These are phyloP conservation scores for Climacteris rufus DNA, from an alignment of 2,113 vertebrate species.

Conservation along the genomic window DNA sequence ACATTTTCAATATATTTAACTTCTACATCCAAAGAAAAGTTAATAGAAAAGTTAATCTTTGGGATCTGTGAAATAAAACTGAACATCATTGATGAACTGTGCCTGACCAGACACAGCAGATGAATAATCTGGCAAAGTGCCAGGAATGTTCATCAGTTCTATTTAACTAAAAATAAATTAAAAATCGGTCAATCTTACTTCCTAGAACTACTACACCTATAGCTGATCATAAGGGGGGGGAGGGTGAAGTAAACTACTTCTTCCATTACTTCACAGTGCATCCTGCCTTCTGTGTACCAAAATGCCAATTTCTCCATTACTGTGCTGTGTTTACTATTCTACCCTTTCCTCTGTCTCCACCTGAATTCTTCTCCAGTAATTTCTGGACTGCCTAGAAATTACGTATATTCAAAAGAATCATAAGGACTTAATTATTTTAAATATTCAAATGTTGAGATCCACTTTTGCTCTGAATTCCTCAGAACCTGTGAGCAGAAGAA, in stretches of 20 bases:
- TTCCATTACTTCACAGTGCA: neutral
- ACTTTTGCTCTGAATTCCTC: neutral
- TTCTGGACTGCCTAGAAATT: neutral
- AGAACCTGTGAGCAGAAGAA: neutral
- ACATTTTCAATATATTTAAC: neutral
- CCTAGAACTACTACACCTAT: neutral
- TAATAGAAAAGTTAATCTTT: neutral
- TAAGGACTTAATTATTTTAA: neutral
- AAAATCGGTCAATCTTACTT: neutral
- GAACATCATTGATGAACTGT: neutral
- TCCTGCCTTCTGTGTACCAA: neutral
- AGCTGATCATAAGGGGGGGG: rapidly evolving
- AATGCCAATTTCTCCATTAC: neutral
- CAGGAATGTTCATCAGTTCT: neutral
- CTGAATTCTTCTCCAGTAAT: neutral
- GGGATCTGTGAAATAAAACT: neutral
- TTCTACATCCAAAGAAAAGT: neutral
- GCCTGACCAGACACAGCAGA: neutral
- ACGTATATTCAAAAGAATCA: neutral
- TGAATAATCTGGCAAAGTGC: neutral
- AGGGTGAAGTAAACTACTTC: neutral
- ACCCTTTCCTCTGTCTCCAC: neutral
- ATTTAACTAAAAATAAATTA: neutral
- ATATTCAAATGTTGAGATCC: neutral
- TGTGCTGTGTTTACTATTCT: neutral